These are phyloP conservation scores for Thera obeliscata DNA, from an alignment of 2,888 invertebrate species.

Conservation along the genomic window DNA sequence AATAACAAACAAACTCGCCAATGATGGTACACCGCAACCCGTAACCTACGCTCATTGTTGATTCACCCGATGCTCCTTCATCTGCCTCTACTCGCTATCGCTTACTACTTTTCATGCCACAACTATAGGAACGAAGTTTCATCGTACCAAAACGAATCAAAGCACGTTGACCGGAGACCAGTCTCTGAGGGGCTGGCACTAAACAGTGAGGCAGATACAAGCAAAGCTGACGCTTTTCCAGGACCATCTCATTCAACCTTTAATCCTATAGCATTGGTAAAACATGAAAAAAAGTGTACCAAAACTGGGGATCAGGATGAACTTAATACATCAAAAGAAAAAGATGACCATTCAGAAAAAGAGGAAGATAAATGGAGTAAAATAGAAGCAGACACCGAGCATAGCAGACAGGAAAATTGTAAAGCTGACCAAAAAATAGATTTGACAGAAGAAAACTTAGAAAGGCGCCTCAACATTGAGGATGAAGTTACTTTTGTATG, in stretches of 20 bases:
- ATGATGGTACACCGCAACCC: constrained; percentile 58
- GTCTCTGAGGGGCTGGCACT: constrained; percentile 40
- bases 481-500: constrained; percentile 80
- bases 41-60: constrained; percentile 70
- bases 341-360: constrained; percentile 25
- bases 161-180: constrained; percentile 71
- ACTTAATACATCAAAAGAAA: constrained; percentile 25
- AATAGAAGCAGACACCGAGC: constrained; percentile 32
- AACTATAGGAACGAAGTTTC: constrained; percentile 20
- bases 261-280: constrained; percentile 57
- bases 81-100: constrained; percentile 37
- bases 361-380: constrained; percentile 28
- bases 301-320: constrained; percentile 20
- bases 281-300: constrained; percentile 36
- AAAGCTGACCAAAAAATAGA: constrained; percentile 39
- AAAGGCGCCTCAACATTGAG: constrained; percentile 74
- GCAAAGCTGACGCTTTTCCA: constrained; percentile 33
- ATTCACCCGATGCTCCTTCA: constrained; percentile 61
- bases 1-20: too few relatives aligned
- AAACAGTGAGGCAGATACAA: constrained; percentile 10
- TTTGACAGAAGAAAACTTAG: constrained; percentile 60
- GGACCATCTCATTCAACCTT: constrained; percentile 49
- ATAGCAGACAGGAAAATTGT: constrained; percentile 20
- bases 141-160: constrained; percentile 52
- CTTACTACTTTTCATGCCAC: constrained; percentile 24